Evolutionary conservation across 1,140 invertebrate genomes (phyloP), one percentile per base, ranked within the genome.

Genomic region (Pinna nobilis): DNA sequence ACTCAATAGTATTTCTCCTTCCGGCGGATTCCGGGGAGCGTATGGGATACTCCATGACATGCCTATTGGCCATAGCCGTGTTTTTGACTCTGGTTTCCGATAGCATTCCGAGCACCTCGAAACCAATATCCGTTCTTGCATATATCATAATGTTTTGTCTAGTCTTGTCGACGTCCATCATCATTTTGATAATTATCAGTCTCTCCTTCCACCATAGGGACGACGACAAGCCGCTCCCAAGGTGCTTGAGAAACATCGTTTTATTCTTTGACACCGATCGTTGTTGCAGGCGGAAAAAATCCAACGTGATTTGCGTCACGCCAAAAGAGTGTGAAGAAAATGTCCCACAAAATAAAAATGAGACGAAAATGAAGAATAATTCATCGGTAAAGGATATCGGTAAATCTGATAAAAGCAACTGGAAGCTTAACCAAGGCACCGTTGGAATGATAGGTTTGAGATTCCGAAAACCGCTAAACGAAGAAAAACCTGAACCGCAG

Each of bases 1-100:
- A 75, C 33, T 75, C 60, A 5, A 60, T 70, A 15, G 73, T 75
- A 23, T 75, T 75, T n/a, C 6, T 70, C 4, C 41, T 75, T 25
- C 67, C 73, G 18, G 73, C 57, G 11, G 73, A 75, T n/a, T 70
- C 66, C 9, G 73, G 73, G 0, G 73, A 75, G 30, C 44, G 73
- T 18, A 57, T 70, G 1, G 67, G 65, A 1, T 75, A 70, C 25
- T 59, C 73, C 28, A 75, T 75, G 7, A 70, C 73, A 18, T 67
- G 67, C 3, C 18, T 75, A 15, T 44, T 75, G 9, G 59, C 73
- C 0, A 70, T 75, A 18, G 67, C 73, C 0, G 73, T 75, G 2
- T 75, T 70, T 59, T 53, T 75, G 23, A 75, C 73, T 0, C 25
- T 75, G 9, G 60, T 75, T 20, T 55, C 60, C 2, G 60, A 66